Evolutionary conservation across 2,888 invertebrate genomes (phyloP), one percentile per base, ranked within the genome.

Genomic region (Parthenolecanium corni): DNA sequence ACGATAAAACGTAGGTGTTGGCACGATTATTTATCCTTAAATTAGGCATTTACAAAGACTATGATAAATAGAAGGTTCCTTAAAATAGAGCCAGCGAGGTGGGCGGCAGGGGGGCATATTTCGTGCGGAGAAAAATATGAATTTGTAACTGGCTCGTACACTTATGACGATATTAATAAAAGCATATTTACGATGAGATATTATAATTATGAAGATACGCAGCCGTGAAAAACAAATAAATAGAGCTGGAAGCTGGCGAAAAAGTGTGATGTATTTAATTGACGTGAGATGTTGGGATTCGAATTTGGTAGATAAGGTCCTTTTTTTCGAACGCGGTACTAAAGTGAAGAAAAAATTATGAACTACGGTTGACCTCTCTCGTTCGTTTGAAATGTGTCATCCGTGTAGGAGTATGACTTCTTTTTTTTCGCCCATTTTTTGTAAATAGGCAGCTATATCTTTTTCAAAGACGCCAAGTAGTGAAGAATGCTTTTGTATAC

Each of bases 201-300:
- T n/a, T n/a, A 47, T 36, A 58, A 58, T 58, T 58, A 58, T 23
- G 20, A 16, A 11, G 58, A 61, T 49, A 61, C 40, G 61, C 36
- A 16, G 61, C 51, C 38, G 49, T 61, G 61, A 61, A 61, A 61
- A 61, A 61, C 61, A 51, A 61, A 51, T 61, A 61, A 61, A 61
- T 61, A 51, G 21, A 23, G 38, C 51, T 25, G 46, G 12, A 57
- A 24, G 44, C 44, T 25, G 56, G 44, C n/a, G 44, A 16, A 57
- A 11, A 57, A 44, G 42, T 57, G 56, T 31, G 49, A 49, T 61
- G 49, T 49, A 21, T 51, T 61, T 61, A 61, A 61, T 47, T 61
- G 61, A 51, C 24, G 49, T 24, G 49, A 21, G 40, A 47, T 57
- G 31, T 23, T 46, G 14, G n/a, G 12, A 14, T 31, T 31, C 31